These are phyloP conservation scores for Leucophenga maculata DNA, from an alignment of 2,888 invertebrate species.

Conservation along the genomic window DNA sequence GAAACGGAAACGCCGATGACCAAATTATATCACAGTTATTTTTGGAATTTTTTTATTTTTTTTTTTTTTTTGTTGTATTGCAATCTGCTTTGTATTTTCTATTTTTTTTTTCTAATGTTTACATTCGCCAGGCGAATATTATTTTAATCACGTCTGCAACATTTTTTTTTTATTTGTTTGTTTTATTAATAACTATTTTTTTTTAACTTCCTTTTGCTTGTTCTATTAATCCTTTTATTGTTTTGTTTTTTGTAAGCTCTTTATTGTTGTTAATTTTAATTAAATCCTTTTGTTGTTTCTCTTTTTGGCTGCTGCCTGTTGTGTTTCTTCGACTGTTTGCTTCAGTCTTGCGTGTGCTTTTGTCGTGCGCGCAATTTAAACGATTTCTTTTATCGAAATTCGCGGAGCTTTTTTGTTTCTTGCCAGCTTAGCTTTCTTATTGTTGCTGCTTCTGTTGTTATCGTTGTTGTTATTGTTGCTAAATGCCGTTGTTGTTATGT, in stretches of 20 bases:
- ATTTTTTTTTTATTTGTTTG: slow-evolving; percentile 35
- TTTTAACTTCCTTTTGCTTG: slow-evolving; percentile 22
- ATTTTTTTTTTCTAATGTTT: background rate
- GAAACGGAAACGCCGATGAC: slow-evolving; percentile 16
- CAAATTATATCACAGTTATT: slow-evolving; percentile 53
- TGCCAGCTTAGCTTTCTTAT: background rate
- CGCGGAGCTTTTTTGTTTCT: slow-evolving; percentile 52
- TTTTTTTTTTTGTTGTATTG: slow-evolving; percentile 33
- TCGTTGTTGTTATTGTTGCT: slow-evolving; percentile 17
- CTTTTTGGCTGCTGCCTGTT: slow-evolving; percentile 39
- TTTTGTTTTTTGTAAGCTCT: too few species aligned
- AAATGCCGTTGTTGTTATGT: slow-evolving; percentile 43
- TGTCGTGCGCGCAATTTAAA: slow-evolving; percentile 60
- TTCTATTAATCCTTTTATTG: slow-evolving; percentile 14
- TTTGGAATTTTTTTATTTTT: slow-evolving; percentile 29
- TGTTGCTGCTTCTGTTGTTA: slow-evolving; percentile 20
- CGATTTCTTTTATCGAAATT: slow-evolving; percentile 61
- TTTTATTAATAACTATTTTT: slow-evolving; percentile 15
- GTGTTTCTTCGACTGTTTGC: slow-evolving; percentile 58
- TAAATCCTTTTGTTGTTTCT: slow-evolving; percentile 21
- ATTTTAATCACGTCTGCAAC: slow-evolving; percentile 26
- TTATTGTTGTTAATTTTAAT: slow-evolving; percentile 31
- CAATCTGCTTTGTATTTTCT: slow-evolving; percentile 35
- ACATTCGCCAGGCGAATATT: too few species aligned
- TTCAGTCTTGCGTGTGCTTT: slow-evolving; percentile 41